Evolutionary conservation across 2,113 vertebrate species (phyloP).

Genomic region (Peucedramus taeniatus): DNA sequence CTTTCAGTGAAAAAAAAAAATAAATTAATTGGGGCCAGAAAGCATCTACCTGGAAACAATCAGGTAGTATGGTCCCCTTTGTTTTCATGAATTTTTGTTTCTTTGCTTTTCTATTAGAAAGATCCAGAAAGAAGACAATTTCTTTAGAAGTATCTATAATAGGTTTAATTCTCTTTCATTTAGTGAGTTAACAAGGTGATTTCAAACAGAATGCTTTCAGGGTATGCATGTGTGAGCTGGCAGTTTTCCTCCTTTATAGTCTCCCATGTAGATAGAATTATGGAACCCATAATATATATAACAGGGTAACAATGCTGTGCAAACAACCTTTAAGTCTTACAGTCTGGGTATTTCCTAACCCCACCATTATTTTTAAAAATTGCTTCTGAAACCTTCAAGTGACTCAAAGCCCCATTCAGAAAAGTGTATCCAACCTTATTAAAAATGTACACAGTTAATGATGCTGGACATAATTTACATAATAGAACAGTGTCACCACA

Average conservation of each 20-base stretch:
- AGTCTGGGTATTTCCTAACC: neutral
- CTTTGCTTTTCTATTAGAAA: neutral
- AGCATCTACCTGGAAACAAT: neutral
- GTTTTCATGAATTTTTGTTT: neutral
- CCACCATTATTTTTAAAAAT: neutral
- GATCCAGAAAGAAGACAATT: neutral
- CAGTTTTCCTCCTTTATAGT: neutral
- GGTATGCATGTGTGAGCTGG: neutral
- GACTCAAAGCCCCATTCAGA: neutral
- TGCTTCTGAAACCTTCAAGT: neutral
- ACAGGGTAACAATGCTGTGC: neutral
- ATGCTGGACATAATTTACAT: neutral
- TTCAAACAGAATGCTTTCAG: neutral
- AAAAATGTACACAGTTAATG: constrained; percentile 21
- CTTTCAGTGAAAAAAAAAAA: neutral
- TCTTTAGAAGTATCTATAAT: neutral
- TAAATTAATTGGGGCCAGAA: neutral
- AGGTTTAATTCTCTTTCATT: neutral
- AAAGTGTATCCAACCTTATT: neutral
- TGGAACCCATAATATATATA: neutral
- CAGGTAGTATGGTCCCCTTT: neutral
- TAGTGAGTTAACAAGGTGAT: neutral
- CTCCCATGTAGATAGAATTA: neutral
- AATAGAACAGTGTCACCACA: neutral
- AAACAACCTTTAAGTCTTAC: neutral